phyloP scores from a whole-genome alignment of 2,888 invertebrate genomes.

The Malthinus seriepunctatus region DNA sequence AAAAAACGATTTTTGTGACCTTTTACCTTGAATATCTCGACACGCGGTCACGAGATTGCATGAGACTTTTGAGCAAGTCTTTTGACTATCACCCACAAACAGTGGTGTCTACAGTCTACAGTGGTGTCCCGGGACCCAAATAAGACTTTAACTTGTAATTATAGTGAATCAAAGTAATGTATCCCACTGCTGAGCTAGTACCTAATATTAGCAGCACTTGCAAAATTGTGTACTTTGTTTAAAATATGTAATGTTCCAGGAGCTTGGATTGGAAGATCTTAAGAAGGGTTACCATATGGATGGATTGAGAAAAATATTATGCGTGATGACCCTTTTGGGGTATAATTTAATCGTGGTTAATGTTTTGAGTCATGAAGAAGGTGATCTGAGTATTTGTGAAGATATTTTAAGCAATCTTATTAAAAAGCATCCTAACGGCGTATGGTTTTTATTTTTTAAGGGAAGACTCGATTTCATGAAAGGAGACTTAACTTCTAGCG shows the following conservation, averaged over 20 bases:
- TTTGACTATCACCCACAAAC: too few species aligned
- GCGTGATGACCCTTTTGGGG: conserved; percentile 80
- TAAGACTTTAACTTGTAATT: too few species aligned
- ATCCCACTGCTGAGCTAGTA: too few species aligned
- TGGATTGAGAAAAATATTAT: conserved; percentile 83
- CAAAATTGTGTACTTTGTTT: neutral
- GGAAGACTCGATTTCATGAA: conserved; percentile 82
- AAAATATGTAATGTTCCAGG: conserved; percentile 53
- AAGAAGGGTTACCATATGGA: conserved; percentile 70
- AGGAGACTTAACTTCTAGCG: conserved; percentile 73
- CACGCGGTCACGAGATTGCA: too few species aligned
- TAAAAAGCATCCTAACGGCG: conserved; percentile 77
- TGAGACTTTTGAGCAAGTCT: too few species aligned
- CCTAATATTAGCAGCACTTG: too few species aligned
- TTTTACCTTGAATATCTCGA: too few species aligned
- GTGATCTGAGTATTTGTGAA: conserved; percentile 77
- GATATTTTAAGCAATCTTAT: conserved; percentile 76
- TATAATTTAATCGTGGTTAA: conserved; percentile 87
- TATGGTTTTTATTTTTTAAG: conserved; percentile 90
- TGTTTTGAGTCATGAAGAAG: conserved; percentile 79
- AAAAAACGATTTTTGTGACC: too few species aligned
- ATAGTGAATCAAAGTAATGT: too few species aligned
- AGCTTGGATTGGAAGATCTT: conserved; percentile 74
- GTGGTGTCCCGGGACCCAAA: too few species aligned
- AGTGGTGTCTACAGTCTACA: too few species aligned